A percentile compares a stretch with the other conserved stretches of the same genome.
These are phyloP conservation scores for Phthorimaea operculella DNA, from an alignment of 1,140 invertebrate genomes.

Conservation along the genomic window DNA sequence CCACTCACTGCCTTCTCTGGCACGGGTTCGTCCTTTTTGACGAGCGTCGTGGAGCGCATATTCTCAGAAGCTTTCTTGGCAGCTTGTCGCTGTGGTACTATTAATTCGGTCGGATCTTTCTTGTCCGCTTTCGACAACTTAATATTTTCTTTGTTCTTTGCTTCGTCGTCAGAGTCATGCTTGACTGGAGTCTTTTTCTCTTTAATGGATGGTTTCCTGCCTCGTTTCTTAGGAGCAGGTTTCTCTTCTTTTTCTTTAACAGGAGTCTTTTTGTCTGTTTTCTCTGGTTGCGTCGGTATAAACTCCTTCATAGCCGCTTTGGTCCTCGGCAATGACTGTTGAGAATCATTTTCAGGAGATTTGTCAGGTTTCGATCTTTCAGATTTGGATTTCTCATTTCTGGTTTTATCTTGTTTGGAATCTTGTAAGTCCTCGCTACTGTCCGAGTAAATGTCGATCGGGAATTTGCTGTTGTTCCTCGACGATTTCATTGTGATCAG, in stretches of 20 bases:
- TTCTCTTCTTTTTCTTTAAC: slow-evolving; percentile 47
- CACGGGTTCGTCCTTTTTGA: slow-evolving; percentile 52
- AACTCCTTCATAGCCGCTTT: slow-evolving; percentile 89
- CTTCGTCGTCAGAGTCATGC: slow-evolving; percentile 59
- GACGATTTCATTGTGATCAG: slow-evolving; percentile 71
- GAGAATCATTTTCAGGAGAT: slow-evolving; percentile 73
- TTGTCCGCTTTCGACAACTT: slow-evolving; percentile 68
- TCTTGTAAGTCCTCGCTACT: slow-evolving; percentile 71
- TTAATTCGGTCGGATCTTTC: slow-evolving; percentile 80
- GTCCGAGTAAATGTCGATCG: slow-evolving; percentile 79
- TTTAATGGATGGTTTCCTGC: slow-evolving; percentile 50
- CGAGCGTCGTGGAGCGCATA: slow-evolving; percentile 73
- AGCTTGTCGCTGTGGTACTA: slow-evolving; percentile 91
- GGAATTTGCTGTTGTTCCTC: slow-evolving; percentile 59
- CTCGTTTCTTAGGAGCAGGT: slow-evolving; percentile 57
- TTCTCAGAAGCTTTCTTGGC: slow-evolving; percentile 92
- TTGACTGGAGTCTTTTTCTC: slow-evolving; percentile 49
- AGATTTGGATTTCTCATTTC: slow-evolving; percentile 39
- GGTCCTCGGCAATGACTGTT: slow-evolving; percentile 75
- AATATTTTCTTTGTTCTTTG: slow-evolving; percentile 69
- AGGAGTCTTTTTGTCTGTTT: slow-evolving; percentile 52
- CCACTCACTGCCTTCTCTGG: slow-evolving; percentile 47
- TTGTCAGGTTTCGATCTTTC: slow-evolving; percentile 65
- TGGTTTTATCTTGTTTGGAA: slow-evolving; percentile 58
- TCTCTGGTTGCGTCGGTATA: slow-evolving; percentile 57